Evolutionary conservation across 1,140 invertebrate genomes (phyloP), one percentile per base, ranked within the genome.

Genomic region (Monochamus saltuarius): DNA sequence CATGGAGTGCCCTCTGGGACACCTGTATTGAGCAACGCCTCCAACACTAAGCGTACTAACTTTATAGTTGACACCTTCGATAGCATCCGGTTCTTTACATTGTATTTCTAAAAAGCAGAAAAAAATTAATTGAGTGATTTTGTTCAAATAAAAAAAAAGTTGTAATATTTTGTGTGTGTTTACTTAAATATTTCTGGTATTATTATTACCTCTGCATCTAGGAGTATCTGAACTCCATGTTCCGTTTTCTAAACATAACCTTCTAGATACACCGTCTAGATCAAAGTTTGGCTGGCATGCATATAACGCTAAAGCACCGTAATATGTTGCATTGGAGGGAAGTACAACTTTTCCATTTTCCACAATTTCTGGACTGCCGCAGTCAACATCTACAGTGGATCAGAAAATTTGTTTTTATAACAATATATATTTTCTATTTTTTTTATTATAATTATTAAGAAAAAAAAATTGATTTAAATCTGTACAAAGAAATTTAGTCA

Each of bases 231-330:
- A 88, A 60, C 88, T 91, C 91, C 92, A 94, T 0, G 89, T 90
- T 11, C 89, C 91, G 75, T 97, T 92, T 73, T 94, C 92, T 10
- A 92, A 83, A 73, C 95, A 97, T 36, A 89, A 73, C 68, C 92
- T 80, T 56, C 89, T 80, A 0, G 87, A 88, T 37, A 91, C 90
- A 2, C 92, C 91, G 59, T 90, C 89, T 4, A 95, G 75, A 72
- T 89, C 85, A 77, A 86, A 96, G 67, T 94, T 90, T 1, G 83
- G 75, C 29, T 92, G 82, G 72, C 94, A 97, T 61, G 89, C 87
- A 70, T 96, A 96, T 2, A 93, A 79, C 0, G 86, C 90, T 1
- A 88, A 85, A 1, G 89, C 89, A 1, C 92, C 91, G 66, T 94
- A 94, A 71, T 92, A 92, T 0, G 92, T 95, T 0, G 84, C 89